Percentiles rank a stretch among this genome's conserved stretches.
phyloP scores from a whole-genome alignment of 2,797 vertebrate genomes.

The Sandelia bainsii region DNA sequence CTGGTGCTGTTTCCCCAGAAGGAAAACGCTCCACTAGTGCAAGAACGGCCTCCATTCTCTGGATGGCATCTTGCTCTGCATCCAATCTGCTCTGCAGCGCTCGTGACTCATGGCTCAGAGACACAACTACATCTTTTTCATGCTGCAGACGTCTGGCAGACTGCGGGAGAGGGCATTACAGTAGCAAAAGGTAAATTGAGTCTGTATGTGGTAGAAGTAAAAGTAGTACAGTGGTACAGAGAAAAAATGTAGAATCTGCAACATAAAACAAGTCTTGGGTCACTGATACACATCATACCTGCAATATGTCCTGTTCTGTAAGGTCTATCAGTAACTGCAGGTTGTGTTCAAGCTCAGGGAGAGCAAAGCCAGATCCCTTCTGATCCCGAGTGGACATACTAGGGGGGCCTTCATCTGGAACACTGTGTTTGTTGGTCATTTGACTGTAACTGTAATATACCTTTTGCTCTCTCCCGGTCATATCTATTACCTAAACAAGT shows the following conservation, averaged over 20 bases:
- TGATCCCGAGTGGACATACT: conserved; percentile 85
- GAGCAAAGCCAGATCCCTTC: conserved; percentile 88
- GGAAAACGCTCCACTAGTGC: conserved; percentile 93
- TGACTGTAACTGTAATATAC: conserved; percentile 99
- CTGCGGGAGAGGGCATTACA: conserved; percentile 55
- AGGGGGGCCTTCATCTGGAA: conserved; percentile 89
- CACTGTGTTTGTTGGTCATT: conserved; percentile 95
- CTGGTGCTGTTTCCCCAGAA: conserved; percentile 81
- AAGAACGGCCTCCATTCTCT: conserved; percentile 91
- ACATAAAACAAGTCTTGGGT: background rate
- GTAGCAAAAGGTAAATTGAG: conserved; percentile 1
- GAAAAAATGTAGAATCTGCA: background rate
- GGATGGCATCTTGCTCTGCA: conserved; percentile 86
- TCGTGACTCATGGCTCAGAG: conserved; percentile 91
- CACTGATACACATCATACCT: conserved; percentile 74
- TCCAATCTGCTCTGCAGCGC: conserved; percentile 87
- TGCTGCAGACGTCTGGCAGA: conserved; percentile 94
- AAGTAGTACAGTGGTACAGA: background rate
- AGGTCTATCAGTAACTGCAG: conserved; percentile 97
- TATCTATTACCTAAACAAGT: conserved; percentile 93
- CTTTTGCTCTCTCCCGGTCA: conserved; percentile 97
- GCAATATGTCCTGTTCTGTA: conserved; percentile 98
- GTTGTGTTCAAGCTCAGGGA: conserved; percentile 98
- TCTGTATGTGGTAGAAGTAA: background rate
- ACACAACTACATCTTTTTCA: conserved; percentile 95